These are phyloP conservation scores for Mythimna loreyi DNA, from an alignment of 2,888 invertebrate species.

Conservation along the genomic window DNA sequence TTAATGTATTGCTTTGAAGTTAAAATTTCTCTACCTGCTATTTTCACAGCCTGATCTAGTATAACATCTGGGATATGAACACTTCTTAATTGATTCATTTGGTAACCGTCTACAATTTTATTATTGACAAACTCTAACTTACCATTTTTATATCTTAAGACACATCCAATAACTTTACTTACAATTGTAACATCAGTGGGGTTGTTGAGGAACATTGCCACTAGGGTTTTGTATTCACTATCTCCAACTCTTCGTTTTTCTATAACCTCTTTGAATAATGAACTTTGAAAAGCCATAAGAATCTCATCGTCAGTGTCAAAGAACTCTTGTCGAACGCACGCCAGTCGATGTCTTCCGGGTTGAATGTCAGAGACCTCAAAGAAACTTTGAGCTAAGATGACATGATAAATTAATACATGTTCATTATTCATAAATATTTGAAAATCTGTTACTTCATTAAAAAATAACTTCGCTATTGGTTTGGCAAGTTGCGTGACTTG, in stretches of 20 bases:
- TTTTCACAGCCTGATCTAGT: background rate
- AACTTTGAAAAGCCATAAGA: background rate
- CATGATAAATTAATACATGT: slow-evolving; percentile 38
- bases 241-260: background rate
- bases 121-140: slow-evolving; percentile 4
- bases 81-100: background rate
- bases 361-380: slow-evolving; percentile 28
- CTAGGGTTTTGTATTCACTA: background rate
- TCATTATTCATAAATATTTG: slow-evolving; percentile 37
- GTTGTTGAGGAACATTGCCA: background rate
- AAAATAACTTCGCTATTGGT: slow-evolving; percentile 20
- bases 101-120: background rate
- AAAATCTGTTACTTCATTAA: slow-evolving; percentile 5
- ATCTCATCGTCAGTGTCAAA: slow-evolving; percentile 22
- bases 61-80: background rate
- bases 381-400: slow-evolving; percentile 38
- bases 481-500: slow-evolving; percentile 28
- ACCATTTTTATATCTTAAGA: background rate
- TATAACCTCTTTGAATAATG: slow-evolving; percentile 13
- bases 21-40: slow-evolving; percentile 6
- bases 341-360: slow-evolving; percentile 15
- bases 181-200: background rate
- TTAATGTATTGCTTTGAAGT: slow-evolving; percentile 2
- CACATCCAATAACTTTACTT: slow-evolving; percentile 14
- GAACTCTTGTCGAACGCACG: slow-evolving; percentile 36